These are phyloP conservation scores for Rhea americana DNA, from an alignment of 2,113 vertebrate genomes.

Conservation along the genomic window DNA sequence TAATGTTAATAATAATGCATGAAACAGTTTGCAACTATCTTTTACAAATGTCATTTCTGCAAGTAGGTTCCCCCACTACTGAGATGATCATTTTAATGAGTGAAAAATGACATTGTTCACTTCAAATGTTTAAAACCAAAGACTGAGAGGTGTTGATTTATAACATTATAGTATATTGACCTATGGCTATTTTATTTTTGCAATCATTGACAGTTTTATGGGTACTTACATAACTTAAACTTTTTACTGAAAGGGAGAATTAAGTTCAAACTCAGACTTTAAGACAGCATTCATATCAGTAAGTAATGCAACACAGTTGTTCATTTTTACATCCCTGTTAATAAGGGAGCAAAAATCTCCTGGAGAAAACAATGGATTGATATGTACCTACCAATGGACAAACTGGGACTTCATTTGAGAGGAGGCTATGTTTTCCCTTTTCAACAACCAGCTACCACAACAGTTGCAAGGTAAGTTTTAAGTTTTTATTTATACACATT, in stretches of 20 bases:
- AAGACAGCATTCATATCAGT: neutral
- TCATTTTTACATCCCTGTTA: neutral
- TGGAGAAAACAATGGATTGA: slow-evolving; percentile 59
- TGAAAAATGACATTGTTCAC: neutral
- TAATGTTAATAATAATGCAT: neutral
- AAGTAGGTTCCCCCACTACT: neutral
- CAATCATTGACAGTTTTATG: neutral
- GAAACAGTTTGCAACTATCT: neutral
- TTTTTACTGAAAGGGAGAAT: neutral
- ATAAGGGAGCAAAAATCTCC: slow-evolving; percentile 72
- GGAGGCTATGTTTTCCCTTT: slow-evolving; percentile 87
- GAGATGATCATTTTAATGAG: neutral
- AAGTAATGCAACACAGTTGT: neutral
- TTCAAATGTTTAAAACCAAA: neutral
- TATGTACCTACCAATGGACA: slow-evolving; percentile 84
- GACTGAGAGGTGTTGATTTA: too few species aligned
- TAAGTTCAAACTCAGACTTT: neutral
- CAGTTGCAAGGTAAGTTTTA: slow-evolving; percentile 79
- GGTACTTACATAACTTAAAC: neutral
- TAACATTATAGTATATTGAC: too few species aligned
- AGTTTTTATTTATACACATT: too few species aligned
- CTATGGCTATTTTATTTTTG: neutral
- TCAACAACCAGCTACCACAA: slow-evolving; percentile 84
- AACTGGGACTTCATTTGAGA: slow-evolving; percentile 89
- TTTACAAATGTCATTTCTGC: neutral